Evolutionary conservation across 2,113 vertebrate species (phyloP), one percentile per base, ranked within the genome.

Genomic region (Oxyura jamaicensis): DNA sequence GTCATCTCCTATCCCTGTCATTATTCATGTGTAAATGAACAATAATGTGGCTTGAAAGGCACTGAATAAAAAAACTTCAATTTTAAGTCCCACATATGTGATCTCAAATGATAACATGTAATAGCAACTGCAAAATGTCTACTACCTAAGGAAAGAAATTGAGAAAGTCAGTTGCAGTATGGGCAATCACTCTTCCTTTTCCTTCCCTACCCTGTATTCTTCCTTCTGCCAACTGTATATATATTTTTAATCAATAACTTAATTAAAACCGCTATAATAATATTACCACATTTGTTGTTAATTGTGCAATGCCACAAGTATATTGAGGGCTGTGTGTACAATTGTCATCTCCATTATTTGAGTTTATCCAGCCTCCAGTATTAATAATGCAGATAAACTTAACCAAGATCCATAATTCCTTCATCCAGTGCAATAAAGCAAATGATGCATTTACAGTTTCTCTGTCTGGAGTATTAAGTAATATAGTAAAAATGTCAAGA

Each of bases 321-420:
- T 28, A 90, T 72, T 28, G 62, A 96, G 65, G 21, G 14, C 46
- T 93, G 26, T 42, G 26, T 8, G 3, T 35, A 62, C 9, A 23
- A 18, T 60, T 83, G 74, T 39, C 50, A 44, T 39, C 85, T 31
- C 35, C 50, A 80, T 44, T 21, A 66, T 31, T 92, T 78, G 22
- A 80, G 22, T 83, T 93, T 71, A 83, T 58, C 52, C 76, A 94
- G 77, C 58, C 65, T 79, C 36, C 20, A 76, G 26, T 28, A 93
- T 95, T 95, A 96, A 95, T 91, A 96, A 96, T 91, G 41, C 11
- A 94, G 60, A 72, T 46, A 76, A 66, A 84, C 55, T 84, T 84
- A 95, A 96, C 83, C 50, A 69, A 94, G 79, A 92, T 23, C 35
- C 59, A 53, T 92, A 91, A 66, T 79, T 93, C 56, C 68, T 74